phyloP scores from a whole-genome alignment of 64 coral and sea anemone species.

The Dendrophyllia cribrosa region DNA sequence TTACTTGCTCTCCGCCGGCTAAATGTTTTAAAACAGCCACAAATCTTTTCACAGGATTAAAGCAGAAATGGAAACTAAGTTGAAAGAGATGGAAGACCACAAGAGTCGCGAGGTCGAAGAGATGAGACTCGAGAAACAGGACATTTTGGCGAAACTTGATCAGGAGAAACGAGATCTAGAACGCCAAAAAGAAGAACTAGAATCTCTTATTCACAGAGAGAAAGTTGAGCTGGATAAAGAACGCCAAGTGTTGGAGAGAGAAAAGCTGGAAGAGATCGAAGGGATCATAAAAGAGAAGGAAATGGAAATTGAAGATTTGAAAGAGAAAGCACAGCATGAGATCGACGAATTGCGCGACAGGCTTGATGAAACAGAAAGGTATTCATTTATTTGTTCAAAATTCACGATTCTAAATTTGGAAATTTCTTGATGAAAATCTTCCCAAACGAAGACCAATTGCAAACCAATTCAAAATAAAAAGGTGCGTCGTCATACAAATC shows the following conservation, averaged over 20 bases:
- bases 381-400: not conserved
- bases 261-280: constrained; percentile 92
- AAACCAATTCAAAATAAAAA: no score
- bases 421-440: no score
- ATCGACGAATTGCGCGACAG: constrained; percentile 86
- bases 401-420: not conserved
- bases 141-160: constrained; percentile 71
- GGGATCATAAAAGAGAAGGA: constrained; percentile 86
- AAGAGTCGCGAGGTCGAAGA: constrained; percentile 82
- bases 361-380: constrained; percentile 93
- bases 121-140: constrained; percentile 75
- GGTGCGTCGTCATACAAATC: no score
- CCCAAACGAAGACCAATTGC: no score
- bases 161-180: constrained; percentile 76
- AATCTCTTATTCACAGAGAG: constrained; percentile 84
- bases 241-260: constrained; percentile 79
- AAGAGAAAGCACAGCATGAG: constrained; percentile 92
- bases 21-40: not conserved
- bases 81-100: constrained; percentile 77
- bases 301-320: constrained; percentile 83
- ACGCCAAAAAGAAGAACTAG: constrained; percentile 85
- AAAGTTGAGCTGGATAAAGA: constrained; percentile 82
- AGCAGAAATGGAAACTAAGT: constrained; percentile 86
- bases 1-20: not conserved
- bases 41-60: constrained; percentile 69